phyloP scores from a whole-genome alignment of 1,140 invertebrate species.

The Neuroterus valhalla region DNA sequence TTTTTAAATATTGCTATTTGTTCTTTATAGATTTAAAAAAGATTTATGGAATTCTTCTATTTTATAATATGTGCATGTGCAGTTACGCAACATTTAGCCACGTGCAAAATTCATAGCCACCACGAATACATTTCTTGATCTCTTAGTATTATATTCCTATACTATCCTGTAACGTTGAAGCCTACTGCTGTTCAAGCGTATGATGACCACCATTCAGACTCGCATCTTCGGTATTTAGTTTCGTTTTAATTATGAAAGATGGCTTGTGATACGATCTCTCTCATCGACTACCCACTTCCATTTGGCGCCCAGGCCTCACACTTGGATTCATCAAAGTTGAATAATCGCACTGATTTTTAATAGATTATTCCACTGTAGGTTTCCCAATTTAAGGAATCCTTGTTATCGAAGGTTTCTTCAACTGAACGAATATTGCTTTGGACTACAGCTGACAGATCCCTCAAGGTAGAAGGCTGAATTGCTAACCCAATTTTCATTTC shows the following conservation, averaged over 20 bases:
- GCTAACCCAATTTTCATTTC: neutral
- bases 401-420: conserved; percentile 9
- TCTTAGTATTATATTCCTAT: too few species aligned
- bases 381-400: conserved; percentile 54
- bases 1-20: too few species aligned
- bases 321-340: conserved; percentile 59
- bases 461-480: neutral
- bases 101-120: too few species aligned
- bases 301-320: neutral
- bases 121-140: too few species aligned
- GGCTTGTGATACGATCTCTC: conserved; percentile 63
- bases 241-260: conserved; percentile 72
- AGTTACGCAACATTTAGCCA: too few species aligned
- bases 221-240: conserved; percentile 68
- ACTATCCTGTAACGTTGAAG: too few species aligned
- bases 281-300: conserved; percentile 44
- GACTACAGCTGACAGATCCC: neutral
- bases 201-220: conserved; percentile 64
- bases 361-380: conserved; percentile 68
- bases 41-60: too few species aligned
- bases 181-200: conserved; percentile 50
- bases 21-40: too few species aligned
- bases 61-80: too few species aligned
- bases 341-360: conserved; percentile 71
- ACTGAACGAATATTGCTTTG: neutral